These are phyloP conservation scores for Noctua pronuba DNA, from an alignment of 2,888 invertebrate species.

Conservation along the genomic window DNA sequence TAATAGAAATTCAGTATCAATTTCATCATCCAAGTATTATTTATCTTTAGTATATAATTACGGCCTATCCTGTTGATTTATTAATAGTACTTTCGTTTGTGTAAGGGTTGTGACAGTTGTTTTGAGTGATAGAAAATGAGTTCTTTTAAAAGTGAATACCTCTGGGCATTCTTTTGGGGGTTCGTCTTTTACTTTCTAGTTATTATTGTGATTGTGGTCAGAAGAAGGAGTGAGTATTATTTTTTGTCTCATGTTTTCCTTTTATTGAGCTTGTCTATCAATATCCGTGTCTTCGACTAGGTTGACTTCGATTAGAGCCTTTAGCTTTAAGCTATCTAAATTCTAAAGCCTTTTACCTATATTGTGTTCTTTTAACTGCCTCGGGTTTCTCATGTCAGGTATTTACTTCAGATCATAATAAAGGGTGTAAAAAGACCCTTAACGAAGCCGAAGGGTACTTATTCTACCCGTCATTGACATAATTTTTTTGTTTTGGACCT, in stretches of 20 bases:
- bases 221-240: slow-evolving; percentile 33
- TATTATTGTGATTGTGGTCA: slow-evolving; percentile 42
- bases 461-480: no score
- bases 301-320: not conserved
- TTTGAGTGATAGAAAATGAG: slow-evolving; percentile 26
- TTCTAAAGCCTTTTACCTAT: not conserved
- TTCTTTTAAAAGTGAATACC: slow-evolving; percentile 27
- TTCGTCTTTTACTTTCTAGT: slow-evolving; percentile 34
- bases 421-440: no score
- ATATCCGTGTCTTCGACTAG: not conserved
- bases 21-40: slow-evolving; percentile 39
- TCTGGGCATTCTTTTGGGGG: slow-evolving; percentile 45
- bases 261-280: not conserved
- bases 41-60: slow-evolving; percentile 58
- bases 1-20: slow-evolving; percentile 37
- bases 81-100: slow-evolving; percentile 11
- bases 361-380: not conserved
- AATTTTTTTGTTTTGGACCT: no score
- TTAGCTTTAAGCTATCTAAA: not conserved
- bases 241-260: not conserved
- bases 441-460: no score
- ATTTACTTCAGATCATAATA: not conserved
- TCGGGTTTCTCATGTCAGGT: not conserved
- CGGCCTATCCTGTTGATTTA: not conserved
- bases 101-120: not conserved